Conservation (phyloP, 2,888 invertebrate genomes). For the Oscheius sp. region DNA sequence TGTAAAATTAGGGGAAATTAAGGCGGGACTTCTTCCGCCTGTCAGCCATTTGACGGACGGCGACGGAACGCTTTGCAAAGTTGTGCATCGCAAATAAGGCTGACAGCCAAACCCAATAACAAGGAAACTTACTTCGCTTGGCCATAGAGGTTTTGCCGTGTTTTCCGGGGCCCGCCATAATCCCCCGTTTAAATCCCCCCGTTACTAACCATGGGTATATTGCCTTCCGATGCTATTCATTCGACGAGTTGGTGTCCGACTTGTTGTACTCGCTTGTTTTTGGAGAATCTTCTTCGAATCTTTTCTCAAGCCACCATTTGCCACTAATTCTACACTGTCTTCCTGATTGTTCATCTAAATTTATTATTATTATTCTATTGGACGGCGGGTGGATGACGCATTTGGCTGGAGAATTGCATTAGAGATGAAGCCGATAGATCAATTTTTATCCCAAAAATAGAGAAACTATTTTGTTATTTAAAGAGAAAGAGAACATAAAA, state of each 20-base stretch:
- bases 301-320: conserved; percentile 15
- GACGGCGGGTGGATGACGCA: too few relatives aligned
- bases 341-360: neutral
- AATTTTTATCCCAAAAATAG: neutral
- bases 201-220: conserved; percentile 24
- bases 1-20: conserved; percentile 33
- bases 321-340: conserved; percentile 19
- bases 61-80: neutral
- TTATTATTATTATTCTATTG: neutral
- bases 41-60: conserved; percentile 27
- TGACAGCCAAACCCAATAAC: neutral
- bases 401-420: too few relatives aligned
- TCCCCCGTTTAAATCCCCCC: neutral
- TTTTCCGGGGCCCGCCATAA: neutral
- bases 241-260: conserved; percentile 21
- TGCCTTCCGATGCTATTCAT: conserved; percentile 20
- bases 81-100: neutral
- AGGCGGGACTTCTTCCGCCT: conserved; percentile 29
- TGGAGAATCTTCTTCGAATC: neutral
- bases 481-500: neutral
- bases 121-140: neutral
- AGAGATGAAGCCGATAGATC: too few relatives aligned
- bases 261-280: conserved; percentile 16
- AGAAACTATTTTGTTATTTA: neutral
- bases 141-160: conserved; percentile 2